Base-by-base conservation (phyloP, 2,113 vertebrate genomes). In the Limanda limanda region DNA sequence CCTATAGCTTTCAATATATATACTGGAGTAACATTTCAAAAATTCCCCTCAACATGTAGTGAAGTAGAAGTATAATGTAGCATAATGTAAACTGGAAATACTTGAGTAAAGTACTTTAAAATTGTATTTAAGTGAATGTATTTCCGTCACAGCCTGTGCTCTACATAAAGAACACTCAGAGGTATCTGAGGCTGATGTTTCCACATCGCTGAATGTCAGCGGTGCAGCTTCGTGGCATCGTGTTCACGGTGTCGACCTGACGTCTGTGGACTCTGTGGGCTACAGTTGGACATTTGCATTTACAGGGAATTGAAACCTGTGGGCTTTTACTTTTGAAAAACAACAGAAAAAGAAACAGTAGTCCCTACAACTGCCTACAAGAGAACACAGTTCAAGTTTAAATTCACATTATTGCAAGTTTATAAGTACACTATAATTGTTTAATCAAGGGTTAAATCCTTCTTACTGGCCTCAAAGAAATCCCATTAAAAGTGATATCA, bases 291-390 rank as follows among this genome's bases (percentile, higher is more conserved):
- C 60, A 81, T 81, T 87, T 71, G 71, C 54, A 82, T 63, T 76
- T n/a, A 72, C 56, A 40, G 61, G 90, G 91, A 93, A 92, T 74
- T 82, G 91, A 94, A 92, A 92, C 86, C 59, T 25, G 42, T 4
- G 3, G 59, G 80, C 76, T 91, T 92, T 90, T 81, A 85, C 67
- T 76, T 11, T 79, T 79, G 42, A 69, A 74, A 78, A 68, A 13
- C 31, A 42, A 4, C 55, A 73, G 25, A 68, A 23, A 23, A 59
- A 1, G 3, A 24, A 23, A 24, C 23, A 5, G 21, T 10, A 13
- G n/a, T 54, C n/a, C 7, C 52, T n/a, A 3, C 20, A 54, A 6
- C 7, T 9, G 52, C 47, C 40, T 42, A 13, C 40, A 42, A 42
- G 40, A 42, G 40, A 42, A 42, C 11, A 13, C 40, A 42, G 10